Conservation (phyloP, 2,888 invertebrate genomes). For the Chymomyza procnemis region DNA sequence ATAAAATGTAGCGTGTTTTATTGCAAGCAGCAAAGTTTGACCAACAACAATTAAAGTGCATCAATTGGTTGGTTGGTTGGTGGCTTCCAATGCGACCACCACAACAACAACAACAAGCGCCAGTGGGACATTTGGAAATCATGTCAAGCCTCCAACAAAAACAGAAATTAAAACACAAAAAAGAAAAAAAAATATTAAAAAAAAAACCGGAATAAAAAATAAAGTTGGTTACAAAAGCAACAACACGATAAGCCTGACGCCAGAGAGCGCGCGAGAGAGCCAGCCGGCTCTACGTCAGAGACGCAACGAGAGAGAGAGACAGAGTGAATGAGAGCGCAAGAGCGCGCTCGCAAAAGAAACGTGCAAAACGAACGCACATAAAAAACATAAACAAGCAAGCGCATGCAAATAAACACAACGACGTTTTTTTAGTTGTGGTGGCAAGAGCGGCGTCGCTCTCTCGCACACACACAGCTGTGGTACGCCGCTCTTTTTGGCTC, state of each 20-base stretch:
- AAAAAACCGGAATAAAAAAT: conserved; percentile 40
- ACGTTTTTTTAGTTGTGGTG: conserved; percentile 46
- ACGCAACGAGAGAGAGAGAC: conserved; percentile 20
- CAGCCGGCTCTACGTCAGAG: neutral
- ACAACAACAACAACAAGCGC: neutral
- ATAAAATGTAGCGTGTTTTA: no score
- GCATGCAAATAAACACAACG: conserved; percentile 6
- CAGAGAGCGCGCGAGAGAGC: no score
- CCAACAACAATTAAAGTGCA: neutral
- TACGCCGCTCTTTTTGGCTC: conserved; percentile 22
- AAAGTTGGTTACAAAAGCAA: neutral
- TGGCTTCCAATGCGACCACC: no score
- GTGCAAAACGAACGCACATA: conserved; percentile 56
- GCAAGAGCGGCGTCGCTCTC: conserved; percentile 14
- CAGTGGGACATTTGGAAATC: neutral
- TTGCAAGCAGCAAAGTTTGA: no score
- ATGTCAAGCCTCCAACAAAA: neutral
- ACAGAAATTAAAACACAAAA: conserved; percentile 23
- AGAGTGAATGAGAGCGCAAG: conserved; percentile 26
- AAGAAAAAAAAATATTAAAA: conserved; percentile 47
- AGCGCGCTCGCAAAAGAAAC: conserved; percentile 1
- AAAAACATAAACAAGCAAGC: conserved; percentile 67
- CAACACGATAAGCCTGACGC: neutral
- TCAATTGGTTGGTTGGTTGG: neutral
- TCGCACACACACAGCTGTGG: conserved; percentile 13